phyloP scores from a whole-genome alignment of 2,113 vertebrate genomes.

The Anarrhichthys ocellatus region DNA sequence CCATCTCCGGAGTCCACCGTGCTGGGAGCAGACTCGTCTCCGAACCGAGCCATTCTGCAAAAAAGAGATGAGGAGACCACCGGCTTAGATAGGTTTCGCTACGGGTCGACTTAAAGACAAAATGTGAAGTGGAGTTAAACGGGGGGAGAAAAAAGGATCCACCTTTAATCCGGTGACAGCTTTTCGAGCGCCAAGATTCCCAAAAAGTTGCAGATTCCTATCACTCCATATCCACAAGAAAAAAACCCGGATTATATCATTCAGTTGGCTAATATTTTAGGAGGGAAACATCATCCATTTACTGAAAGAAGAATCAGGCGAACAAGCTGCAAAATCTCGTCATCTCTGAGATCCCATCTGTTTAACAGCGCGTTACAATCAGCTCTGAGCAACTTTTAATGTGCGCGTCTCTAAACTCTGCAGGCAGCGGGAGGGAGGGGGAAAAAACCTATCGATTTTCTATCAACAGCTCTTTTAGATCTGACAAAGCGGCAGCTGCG shows the following conservation, averaged over 20 bases:
- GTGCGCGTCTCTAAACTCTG: constrained; percentile 38
- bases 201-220: constrained; percentile 65
- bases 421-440: neutral
- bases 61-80: constrained; percentile 53
- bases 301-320: constrained; percentile 18
- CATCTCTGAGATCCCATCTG: constrained; percentile 62
- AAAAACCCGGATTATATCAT: neutral
- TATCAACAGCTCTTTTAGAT: constrained; percentile 30
- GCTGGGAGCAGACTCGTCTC: constrained; percentile 90
- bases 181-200: constrained; percentile 56
- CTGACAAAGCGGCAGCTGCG: constrained; percentile 16
- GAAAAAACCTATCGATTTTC: constrained; percentile 15
- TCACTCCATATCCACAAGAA: constrained; percentile 65
- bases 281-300: constrained; percentile 47
- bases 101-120: constrained; percentile 18
- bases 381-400: constrained; percentile 63
- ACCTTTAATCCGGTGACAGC: constrained; percentile 68
- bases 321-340: constrained; percentile 6
- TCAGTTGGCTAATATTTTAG: constrained; percentile 22
- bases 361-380: constrained; percentile 34
- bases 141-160: constrained; percentile 24
- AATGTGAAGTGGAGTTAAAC: constrained; percentile 10
- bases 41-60: constrained; percentile 96
- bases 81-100: constrained; percentile 37
- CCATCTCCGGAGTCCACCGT: constrained; percentile 90